Evolutionary conservation across 1,140 invertebrate genomes (phyloP).

Genomic region (Drosophila novamexicana): DNA sequence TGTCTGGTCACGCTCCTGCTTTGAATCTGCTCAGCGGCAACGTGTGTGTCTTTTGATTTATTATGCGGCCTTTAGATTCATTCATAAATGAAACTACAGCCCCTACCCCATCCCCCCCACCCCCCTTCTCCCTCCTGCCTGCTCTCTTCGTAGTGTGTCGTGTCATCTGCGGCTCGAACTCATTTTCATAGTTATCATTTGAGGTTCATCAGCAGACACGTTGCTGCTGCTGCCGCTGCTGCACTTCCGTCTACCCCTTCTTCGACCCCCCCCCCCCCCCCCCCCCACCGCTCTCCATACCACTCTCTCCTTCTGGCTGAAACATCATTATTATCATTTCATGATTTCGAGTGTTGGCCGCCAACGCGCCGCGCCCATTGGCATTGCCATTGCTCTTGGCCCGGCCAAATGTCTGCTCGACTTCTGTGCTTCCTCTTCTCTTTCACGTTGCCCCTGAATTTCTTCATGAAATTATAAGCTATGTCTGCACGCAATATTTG

Average conservation of each 20-base stretch:
- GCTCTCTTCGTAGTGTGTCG: constrained; percentile 38
- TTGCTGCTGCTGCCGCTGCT: constrained; percentile 19
- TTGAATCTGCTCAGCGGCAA: constrained; percentile 13
- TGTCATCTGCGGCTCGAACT: constrained; percentile 63
- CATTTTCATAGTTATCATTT: constrained; percentile 75
- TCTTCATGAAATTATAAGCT: constrained; percentile 56
- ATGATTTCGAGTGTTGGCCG: constrained; percentile 17
- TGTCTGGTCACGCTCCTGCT: constrained; percentile 46
- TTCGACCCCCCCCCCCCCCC: neutral
- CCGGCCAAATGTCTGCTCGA: constrained; percentile 67
- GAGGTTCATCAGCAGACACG: constrained; percentile 59
- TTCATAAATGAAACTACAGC: constrained; percentile 66
- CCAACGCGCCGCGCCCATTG: constrained; percentile 26
- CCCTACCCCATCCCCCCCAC: neutral
- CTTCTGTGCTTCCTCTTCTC: constrained; percentile 61
- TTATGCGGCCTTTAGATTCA: constrained; percentile 56
- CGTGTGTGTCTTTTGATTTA: constrained; percentile 64
- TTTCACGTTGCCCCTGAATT: constrained; percentile 14
- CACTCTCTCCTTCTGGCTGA: constrained; percentile 3
- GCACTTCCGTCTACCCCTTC: constrained; percentile 21
- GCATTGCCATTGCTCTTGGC: constrained; percentile 7
- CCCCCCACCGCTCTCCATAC: neutral
- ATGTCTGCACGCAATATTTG: constrained; percentile 71
- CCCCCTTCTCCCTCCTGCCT: constrained; percentile 6
- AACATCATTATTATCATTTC: constrained; percentile 46